Percentiles rank a stretch among this genome's conserved stretches.
Conservation (phyloP, 2,797 vertebrate species). For the Eremophila alpestris region DNA sequence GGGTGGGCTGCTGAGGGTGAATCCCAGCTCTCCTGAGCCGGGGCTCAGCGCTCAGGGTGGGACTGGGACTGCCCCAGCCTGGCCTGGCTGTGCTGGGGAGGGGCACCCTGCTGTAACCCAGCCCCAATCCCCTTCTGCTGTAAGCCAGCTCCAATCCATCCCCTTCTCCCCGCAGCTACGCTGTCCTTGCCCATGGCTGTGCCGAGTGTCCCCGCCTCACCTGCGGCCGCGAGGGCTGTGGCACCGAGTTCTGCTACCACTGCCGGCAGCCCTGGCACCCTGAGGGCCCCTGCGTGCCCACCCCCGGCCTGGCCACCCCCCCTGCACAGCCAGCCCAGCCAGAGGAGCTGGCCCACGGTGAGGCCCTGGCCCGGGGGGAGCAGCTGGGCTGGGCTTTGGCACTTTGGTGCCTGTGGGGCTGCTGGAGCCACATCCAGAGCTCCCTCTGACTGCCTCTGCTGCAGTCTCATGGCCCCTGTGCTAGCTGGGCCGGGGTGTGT, state of each 20-base stretch:
- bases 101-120: background rate
- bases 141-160: too few species aligned
- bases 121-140: too few species aligned
- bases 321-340: conserved; percentile 79
- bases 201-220: conserved; percentile 87
- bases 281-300: conserved; percentile 82
- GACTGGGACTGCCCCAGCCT: background rate
- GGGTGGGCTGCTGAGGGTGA: background rate
- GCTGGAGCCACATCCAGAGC: background rate
- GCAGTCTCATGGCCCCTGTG: background rate
- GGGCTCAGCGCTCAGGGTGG: rapidly evolving
- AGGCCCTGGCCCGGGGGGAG: background rate
- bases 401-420: background rate
- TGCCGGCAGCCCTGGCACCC: conserved; percentile 90
- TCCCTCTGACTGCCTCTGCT: background rate
- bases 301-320: conserved; percentile 71
- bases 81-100: rapidly evolving
- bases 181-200: conserved; percentile 87
- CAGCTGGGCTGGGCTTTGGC: background rate
- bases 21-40: background rate
- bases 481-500: background rate
- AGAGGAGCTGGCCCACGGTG: conserved; percentile 83
- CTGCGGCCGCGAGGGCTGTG: conserved; percentile 84
- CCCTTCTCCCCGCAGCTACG: conserved; percentile 74
- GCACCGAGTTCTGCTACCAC: conserved; percentile 90